Base-by-base conservation (phyloP, 1,140 invertebrate genomes). In the Trichonephila clavipes region DNA sequence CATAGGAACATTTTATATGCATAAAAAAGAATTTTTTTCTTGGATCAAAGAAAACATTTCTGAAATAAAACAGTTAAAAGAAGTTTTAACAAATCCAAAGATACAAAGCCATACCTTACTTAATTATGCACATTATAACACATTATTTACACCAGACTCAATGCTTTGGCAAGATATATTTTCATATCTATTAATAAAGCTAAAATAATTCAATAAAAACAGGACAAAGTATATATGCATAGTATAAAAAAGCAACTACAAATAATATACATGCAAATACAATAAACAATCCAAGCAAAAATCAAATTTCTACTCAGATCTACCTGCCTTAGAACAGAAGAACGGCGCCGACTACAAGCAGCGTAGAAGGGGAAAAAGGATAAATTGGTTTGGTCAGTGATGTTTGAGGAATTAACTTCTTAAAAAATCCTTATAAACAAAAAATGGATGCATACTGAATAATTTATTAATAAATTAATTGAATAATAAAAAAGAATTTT, bases 321-420 rank as follows among this genome's bases (percentile, higher is more conserved):
- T 95, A 96, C 95, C 95, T 96, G 95, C 95, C 95, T 95, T 95
- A 95, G 93, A 94, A 95, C 95, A 94, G 95, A 95, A 94, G 95
- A 95, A 94, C 95, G 95, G 88, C 95, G 95, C 94, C 95, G 95
- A 95, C 95, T 96, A 94, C 90, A 95, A 94, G 90, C 90, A 94
- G 94, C 90, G 66, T 92, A 93, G 72, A 58, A 85, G 51, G 83
- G 88, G 88, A 93, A 92, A 85, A 93, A 93, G 86, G 64, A 82
- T 19, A 93, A 24, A 59, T 40, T 40, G 28, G 28, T 59, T 83
- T 58, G 51, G 51, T 83, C 40, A 83, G 21, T 83, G 82, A 83
- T 58, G 51, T 83, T 51, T n/a, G 51, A 83, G 82, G 82, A 83
- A 83, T 59, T 77, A 59, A 51, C n/a, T 83, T 21, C 19, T 40